phyloP scores from a whole-genome alignment of 1,140 invertebrate genomes.

The Oryctes rhinoceros region DNA sequence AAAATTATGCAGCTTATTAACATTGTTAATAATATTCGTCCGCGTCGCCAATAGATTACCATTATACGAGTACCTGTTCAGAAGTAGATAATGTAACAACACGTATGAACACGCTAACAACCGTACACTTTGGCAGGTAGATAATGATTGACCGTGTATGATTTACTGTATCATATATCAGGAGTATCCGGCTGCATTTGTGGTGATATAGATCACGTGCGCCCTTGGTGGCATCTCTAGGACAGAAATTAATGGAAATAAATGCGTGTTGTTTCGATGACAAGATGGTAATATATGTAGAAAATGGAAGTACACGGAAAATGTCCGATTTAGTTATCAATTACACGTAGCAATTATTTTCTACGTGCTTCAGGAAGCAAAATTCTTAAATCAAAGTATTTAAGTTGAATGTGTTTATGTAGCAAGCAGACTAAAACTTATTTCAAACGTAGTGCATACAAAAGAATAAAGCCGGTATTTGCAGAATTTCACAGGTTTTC shows the following conservation, averaged over 20 bases:
- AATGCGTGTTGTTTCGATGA: not conserved
- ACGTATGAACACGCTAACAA: conserved; percentile 29
- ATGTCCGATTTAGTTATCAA: no score
- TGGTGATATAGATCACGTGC: not conserved
- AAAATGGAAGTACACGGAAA: no score
- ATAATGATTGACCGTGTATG: conserved; percentile 39
- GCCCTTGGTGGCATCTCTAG: not conserved
- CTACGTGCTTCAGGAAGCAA: no score
- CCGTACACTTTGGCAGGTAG: conserved; percentile 27
- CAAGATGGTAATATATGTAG: not conserved
- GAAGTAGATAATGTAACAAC: conserved; percentile 26
- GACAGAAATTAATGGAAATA: conserved; percentile 34
- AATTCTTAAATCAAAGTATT: no score
- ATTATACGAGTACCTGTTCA: conserved; percentile 23
- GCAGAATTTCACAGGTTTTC: no score
- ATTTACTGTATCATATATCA: conserved; percentile 37
- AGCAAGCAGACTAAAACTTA: no score
- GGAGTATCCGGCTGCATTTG: conserved; percentile 32
- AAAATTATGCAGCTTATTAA: conserved; percentile 41
- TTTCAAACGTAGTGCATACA: no score
- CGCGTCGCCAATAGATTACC: conserved; percentile 24
- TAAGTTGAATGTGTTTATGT: no score
- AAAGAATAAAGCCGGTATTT: no score
- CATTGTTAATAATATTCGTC: conserved; percentile 39
- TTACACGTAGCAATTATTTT: no score